Evolutionary conservation across 2,888 invertebrate species (phyloP).

Genomic region (Caenorhabditis zanzibari): DNA sequence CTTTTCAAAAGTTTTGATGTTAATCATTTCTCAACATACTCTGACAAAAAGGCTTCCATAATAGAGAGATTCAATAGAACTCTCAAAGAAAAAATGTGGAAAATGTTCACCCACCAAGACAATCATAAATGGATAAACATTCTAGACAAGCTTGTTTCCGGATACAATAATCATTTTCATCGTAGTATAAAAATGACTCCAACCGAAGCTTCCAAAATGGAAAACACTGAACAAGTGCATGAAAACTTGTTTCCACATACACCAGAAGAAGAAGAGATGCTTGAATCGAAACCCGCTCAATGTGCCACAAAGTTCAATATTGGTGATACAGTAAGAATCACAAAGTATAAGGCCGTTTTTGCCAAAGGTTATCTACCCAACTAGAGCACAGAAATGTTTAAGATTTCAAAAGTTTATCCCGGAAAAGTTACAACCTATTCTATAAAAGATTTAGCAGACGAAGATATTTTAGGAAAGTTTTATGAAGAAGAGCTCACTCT

Average conservation of each 20-base stretch:
- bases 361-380: slow-evolving; percentile 62
- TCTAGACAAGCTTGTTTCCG: slow-evolving; percentile 58
- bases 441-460: slow-evolving; percentile 28
- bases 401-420: slow-evolving; percentile 51
- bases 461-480: slow-evolving; percentile 47
- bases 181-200: slow-evolving; percentile 69
- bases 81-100: slow-evolving; percentile 64
- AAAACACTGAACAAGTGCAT: slow-evolving; percentile 51
- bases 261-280: background rate
- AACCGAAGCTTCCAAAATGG: slow-evolving; percentile 55
- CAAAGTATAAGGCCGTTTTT: slow-evolving; percentile 70
- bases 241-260: slow-evolving; percentile 1
- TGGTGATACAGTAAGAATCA: slow-evolving; percentile 65
- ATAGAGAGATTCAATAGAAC: slow-evolving; percentile 72
- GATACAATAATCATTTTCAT: slow-evolving; percentile 74
- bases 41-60: slow-evolving; percentile 71
- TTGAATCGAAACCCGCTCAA: too few species aligned
- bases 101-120: slow-evolving; percentile 68
- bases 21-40: slow-evolving; percentile 61
- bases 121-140: slow-evolving; percentile 73
- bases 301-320: slow-evolving; percentile 35
- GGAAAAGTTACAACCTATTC: background rate
- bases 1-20: slow-evolving; percentile 68
- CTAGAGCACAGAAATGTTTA: slow-evolving; percentile 63
- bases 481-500: slow-evolving; percentile 53